A percentile compares a stretch with the other conserved stretches of the same genome.
phyloP scores from a whole-genome alignment of 2,113 vertebrate genomes.

The Passer montanus region DNA sequence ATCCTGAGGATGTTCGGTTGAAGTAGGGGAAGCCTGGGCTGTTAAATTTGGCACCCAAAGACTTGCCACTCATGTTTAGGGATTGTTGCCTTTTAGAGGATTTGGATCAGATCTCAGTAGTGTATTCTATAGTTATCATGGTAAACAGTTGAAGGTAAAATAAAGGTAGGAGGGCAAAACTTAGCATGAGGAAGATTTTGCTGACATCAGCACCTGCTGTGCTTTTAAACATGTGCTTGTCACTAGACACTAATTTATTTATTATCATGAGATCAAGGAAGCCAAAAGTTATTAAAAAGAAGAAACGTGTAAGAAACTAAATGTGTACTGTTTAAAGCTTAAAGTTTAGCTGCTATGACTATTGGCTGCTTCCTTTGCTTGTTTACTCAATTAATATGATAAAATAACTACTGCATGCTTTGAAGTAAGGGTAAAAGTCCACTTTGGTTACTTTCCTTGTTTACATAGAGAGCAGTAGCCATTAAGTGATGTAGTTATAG shows the following conservation, averaged over 20 bases:
- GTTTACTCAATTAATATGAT: neutral
- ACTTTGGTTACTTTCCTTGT: neutral
- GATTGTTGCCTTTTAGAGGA: neutral
- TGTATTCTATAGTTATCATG: neutral
- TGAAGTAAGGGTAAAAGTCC: neutral
- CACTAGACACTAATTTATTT: neutral
- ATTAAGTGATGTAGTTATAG: neutral
- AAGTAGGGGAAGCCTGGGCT: neutral
- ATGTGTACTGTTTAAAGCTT: neutral
- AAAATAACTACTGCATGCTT: neutral
- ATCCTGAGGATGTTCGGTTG: neutral
- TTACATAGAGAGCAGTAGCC: neutral
- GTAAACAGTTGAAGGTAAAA: neutral
- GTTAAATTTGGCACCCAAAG: neutral
- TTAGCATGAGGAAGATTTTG: neutral
- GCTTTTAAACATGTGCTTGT: neutral
- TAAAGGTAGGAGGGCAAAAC: neutral
- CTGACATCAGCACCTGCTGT: neutral
- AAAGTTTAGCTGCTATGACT: neutral
- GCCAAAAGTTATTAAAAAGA: neutral
- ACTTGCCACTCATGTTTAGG: fast-evolving
- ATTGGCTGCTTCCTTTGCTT: neutral
- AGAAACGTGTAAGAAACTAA: neutral
- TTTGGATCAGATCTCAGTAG: neutral
- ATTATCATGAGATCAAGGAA: neutral